Conservation (phyloP, 2,797 vertebrate genomes). For the Sibirionetta formosa region DNA sequence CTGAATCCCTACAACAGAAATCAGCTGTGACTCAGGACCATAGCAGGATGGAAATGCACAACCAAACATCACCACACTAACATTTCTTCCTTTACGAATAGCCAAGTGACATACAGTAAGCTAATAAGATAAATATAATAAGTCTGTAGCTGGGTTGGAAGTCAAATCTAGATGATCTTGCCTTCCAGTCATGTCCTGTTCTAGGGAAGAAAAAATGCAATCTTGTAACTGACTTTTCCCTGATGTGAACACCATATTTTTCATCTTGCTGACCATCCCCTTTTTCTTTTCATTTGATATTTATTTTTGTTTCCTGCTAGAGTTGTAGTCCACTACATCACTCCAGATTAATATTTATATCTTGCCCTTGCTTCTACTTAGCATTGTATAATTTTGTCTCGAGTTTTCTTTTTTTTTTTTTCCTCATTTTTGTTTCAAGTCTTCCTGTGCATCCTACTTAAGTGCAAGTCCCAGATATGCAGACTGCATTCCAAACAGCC, state of each 20-base stretch:
- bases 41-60: neutral
- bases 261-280: neutral
- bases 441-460: neutral
- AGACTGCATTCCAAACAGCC: neutral
- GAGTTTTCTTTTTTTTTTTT: neutral
- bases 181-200: neutral
- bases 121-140: constrained; percentile 6
- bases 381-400: neutral
- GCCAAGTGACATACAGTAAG: neutral
- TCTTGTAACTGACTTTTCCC: neutral
- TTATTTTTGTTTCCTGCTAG: neutral
- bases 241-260: neutral
- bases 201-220: too few relatives aligned
- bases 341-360: neutral
- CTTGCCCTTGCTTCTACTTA: neutral
- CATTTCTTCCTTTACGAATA: constrained; percentile 11
- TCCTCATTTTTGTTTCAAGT: neutral
- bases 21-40: neutral
- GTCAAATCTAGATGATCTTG: neutral
- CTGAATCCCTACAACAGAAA: neutral
- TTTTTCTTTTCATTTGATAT: neutral
- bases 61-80: neutral
- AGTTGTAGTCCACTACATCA: neutral
- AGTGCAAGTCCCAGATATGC: neutral
- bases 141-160: neutral